Evolutionary conservation across 2,797 vertebrate genomes (phyloP).

Genomic region (Ptychadena robeensis): DNA sequence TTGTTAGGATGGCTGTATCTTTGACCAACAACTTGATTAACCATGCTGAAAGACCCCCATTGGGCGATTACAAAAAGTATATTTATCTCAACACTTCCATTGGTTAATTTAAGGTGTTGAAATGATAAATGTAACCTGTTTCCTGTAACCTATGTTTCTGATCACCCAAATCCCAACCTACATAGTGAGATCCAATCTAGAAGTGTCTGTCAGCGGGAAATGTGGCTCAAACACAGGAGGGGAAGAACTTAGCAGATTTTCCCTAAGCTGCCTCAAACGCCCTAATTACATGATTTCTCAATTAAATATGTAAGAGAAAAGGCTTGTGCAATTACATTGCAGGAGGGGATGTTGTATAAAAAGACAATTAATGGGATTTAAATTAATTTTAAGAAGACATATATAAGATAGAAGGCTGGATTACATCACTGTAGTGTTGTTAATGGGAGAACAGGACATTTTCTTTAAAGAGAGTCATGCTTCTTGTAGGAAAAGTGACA

Average conservation of each 20-base stretch:
- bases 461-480: constrained; percentile 7
- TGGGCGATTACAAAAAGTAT: no score
- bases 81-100: no score
- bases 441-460: constrained; percentile 17
- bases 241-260: constrained; percentile 6
- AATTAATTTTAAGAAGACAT: constrained; percentile 48
- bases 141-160: not conserved
- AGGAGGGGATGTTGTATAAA: constrained; percentile 47
- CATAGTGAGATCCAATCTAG: not conserved
- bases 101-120: no score
- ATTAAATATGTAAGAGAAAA: constrained; percentile 52
- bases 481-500: constrained; percentile 36
- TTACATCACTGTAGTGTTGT: constrained; percentile 18
- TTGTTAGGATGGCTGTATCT: no score
- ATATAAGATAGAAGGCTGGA: constrained; percentile 5
- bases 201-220: constrained; percentile 15
- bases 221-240: constrained; percentile 24
- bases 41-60: no score
- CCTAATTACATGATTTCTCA: constrained; percentile 55
- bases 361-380: constrained; percentile 49
- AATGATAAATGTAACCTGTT: no score
- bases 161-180: not conserved
- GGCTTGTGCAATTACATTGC: constrained; percentile 46
- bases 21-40: no score
- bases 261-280: constrained; percentile 35